Percentiles rank a stretch among this genome's conserved stretches.
phyloP scores from a whole-genome alignment of 2,797 vertebrate genomes.

The Sebastolobus alascanus region DNA sequence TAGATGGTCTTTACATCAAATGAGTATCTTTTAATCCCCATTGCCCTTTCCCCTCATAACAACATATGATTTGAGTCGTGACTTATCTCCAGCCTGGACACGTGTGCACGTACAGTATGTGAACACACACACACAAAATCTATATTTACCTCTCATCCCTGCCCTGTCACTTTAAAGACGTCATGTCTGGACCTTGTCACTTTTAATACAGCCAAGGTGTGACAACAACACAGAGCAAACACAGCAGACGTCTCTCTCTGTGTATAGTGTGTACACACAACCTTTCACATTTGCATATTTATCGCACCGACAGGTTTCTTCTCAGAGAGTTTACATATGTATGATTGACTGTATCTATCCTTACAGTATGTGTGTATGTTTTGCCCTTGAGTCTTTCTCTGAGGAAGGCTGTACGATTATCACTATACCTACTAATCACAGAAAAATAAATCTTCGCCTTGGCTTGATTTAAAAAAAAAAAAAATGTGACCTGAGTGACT shows the following conservation, averaged over 20 bases:
- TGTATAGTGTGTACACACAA: constrained; percentile 9
- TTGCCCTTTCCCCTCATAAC: constrained; percentile 16
- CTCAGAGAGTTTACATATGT: constrained; percentile 4
- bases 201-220: constrained; percentile 85
- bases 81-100: background rate
- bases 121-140: constrained; percentile 62
- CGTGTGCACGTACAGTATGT: background rate
- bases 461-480: background rate
- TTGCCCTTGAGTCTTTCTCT: background rate
- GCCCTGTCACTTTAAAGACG: constrained; percentile 84
- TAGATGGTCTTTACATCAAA: constrained; percentile 20
- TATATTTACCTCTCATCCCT: constrained; percentile 85
- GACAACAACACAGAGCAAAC: constrained; percentile 76
- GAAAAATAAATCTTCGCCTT: background rate
- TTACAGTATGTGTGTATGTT: background rate
- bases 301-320: constrained; percentile 5
- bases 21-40: constrained; percentile 10
- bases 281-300: constrained; percentile 32
- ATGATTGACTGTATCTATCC: background rate
- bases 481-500: background rate
- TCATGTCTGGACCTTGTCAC: constrained; percentile 83
- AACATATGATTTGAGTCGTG: constrained; percentile 9
- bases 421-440: no score
- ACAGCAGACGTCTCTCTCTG: constrained; percentile 11
- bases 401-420: background rate